Percentiles rank a stretch among this genome's conserved stretches.
Evolutionary conservation across 2,113 vertebrate species (phyloP).

Genomic region (Dicerorhinus sumatrensis): DNA sequence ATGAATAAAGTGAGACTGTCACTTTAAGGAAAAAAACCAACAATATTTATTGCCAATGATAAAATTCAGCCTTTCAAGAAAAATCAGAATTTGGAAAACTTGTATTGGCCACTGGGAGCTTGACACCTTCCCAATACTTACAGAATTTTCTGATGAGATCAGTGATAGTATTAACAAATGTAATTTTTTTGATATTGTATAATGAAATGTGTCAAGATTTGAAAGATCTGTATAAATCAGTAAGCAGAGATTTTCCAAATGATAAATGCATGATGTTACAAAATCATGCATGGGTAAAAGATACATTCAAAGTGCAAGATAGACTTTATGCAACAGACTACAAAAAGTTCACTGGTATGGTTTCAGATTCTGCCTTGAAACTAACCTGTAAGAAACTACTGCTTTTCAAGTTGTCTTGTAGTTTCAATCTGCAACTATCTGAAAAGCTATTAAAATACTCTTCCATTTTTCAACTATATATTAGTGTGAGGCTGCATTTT

Average conservation of each 20-base stretch:
- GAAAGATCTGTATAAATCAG: background rate
- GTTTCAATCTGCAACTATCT: background rate
- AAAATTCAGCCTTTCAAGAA: slow-evolving; percentile 47
- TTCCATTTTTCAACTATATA: background rate
- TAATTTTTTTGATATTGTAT: background rate
- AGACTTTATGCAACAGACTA: background rate
- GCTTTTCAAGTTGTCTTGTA: background rate
- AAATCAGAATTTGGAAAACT: slow-evolving; percentile 35
- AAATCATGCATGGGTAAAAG: background rate
- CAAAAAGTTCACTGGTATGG: background rate
- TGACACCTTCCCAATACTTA: slow-evolving; percentile 20
- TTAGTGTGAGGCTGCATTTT: slow-evolving; percentile 43
- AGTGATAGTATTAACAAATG: slow-evolving; percentile 23
- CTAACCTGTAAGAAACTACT: background rate
- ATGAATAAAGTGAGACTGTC: background rate
- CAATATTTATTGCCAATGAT: slow-evolving; percentile 32
- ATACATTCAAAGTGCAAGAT: background rate
- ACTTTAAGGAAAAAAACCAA: slow-evolving; percentile 28
- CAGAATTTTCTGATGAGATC: slow-evolving; percentile 16
- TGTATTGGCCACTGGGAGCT: background rate
- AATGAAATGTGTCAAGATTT: slow-evolving; percentile 36
- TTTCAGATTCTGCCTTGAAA: background rate
- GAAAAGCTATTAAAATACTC: background rate
- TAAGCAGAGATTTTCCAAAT: slow-evolving; percentile 18
- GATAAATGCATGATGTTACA: background rate